phyloP scores from a whole-genome alignment of 2,888 invertebrate species.

The Mesoligia furuncula region DNA sequence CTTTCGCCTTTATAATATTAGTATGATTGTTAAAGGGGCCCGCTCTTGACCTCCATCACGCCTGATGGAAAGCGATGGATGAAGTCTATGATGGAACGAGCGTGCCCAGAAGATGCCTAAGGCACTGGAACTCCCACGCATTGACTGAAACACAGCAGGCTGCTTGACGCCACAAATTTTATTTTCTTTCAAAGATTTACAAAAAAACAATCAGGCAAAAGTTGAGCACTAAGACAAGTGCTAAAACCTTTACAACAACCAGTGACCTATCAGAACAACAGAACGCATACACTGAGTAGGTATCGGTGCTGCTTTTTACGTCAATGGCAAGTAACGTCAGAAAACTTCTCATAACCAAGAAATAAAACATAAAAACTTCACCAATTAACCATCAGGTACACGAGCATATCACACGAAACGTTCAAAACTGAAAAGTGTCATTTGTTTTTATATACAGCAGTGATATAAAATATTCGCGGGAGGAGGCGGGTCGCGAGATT shows the following conservation, averaged over 20 bases:
- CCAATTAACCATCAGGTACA: slow-evolving; percentile 43
- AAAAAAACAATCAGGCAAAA: not conserved
- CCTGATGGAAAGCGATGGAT: too few relatives aligned
- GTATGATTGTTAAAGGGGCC: too few relatives aligned
- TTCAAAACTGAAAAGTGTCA: slow-evolving; percentile 68
- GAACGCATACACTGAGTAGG: not conserved
- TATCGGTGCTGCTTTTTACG: too few relatives aligned
- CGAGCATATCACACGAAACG: slow-evolving; percentile 55
- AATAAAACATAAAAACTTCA: slow-evolving; percentile 28
- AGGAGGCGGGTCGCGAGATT: slow-evolving; percentile 81
- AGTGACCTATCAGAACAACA: not conserved
- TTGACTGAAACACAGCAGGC: too few relatives aligned
- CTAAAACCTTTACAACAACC: not conserved
- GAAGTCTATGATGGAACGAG: too few relatives aligned
- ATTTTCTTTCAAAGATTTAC: not conserved
- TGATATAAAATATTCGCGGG: slow-evolving; percentile 67
- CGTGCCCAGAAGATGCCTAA: too few relatives aligned
- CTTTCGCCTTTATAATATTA: too few relatives aligned
- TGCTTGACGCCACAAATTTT: too few relatives aligned
- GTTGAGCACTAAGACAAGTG: not conserved
- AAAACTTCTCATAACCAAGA: not conserved
- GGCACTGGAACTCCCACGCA: too few relatives aligned
- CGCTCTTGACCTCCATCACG: too few relatives aligned
- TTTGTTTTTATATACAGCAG: slow-evolving; percentile 72
- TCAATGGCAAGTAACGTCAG: not conserved